These are phyloP conservation scores for Cheilosia variabilis DNA, from an alignment of 2,888 invertebrate genomes.

Conservation along the genomic window DNA sequence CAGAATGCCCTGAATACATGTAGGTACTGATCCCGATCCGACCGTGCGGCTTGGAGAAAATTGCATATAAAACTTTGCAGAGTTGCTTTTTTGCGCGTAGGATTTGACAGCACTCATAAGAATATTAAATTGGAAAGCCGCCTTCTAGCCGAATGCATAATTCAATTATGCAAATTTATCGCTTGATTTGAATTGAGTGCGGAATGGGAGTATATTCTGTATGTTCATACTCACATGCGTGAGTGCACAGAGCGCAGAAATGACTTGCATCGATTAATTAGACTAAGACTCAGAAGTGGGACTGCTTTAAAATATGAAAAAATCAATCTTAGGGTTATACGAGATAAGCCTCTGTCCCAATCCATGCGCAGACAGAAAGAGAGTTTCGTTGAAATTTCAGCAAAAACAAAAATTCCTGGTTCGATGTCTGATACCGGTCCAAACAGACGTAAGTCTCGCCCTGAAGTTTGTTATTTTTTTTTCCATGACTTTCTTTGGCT, in stretches of 20 bases:
- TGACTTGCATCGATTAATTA: neutral
- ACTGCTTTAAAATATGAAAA: too few relatives aligned
- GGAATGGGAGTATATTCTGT: slow-evolving; percentile 34
- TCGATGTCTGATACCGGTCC: too few relatives aligned
- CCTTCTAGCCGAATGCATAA: slow-evolving; percentile 49
- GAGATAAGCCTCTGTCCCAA: too few relatives aligned
- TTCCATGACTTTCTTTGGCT: too few relatives aligned
- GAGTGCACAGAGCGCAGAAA: slow-evolving; percentile 26
- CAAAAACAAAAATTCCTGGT: too few relatives aligned
- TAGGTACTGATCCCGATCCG: neutral
- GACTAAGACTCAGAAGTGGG: neutral
- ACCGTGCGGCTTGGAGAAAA: neutral
- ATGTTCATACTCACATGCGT: slow-evolving; percentile 45
- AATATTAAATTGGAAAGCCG: slow-evolving; percentile 39
- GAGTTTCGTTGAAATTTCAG: too few relatives aligned
- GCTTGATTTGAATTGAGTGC: slow-evolving; percentile 28
- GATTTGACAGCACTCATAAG: slow-evolving; percentile 35
- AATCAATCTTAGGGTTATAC: too few relatives aligned
- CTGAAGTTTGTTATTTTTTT: too few relatives aligned
- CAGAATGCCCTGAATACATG: neutral
- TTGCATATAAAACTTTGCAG: neutral
- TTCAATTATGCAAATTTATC: slow-evolving; percentile 50
- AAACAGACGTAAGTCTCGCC: too few relatives aligned
- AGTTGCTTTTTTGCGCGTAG: neutral
- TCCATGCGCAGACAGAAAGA: too few relatives aligned